phyloP scores from a whole-genome alignment of 2,888 invertebrate genomes.

The Plusia festucae region DNA sequence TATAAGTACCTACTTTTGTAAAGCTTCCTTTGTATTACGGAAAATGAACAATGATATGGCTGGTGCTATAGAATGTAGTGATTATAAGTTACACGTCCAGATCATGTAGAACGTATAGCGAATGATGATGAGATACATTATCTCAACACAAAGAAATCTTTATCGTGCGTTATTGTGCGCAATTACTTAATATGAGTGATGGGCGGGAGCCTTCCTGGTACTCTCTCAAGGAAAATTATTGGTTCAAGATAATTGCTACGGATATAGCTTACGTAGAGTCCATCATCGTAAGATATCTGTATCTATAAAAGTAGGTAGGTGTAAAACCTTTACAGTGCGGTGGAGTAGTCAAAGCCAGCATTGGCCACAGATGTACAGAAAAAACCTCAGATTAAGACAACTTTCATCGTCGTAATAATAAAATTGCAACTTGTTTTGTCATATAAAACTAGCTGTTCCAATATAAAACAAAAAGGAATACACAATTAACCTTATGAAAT shows the following conservation, averaged over 20 bases:
- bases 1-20: background rate
- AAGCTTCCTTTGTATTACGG: background rate
- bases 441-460: background rate
- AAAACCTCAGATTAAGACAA: too few species aligned
- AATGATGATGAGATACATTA: conserved; percentile 62
- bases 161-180: conserved; percentile 4
- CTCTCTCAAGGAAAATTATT: conserved; percentile 1
- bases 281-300: too few species aligned
- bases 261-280: background rate
- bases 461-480: background rate
- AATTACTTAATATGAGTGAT: conserved; percentile 16
- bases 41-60: background rate
- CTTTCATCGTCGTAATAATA: too few species aligned
- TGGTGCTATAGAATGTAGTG: conserved; percentile 24
- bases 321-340: too few species aligned
- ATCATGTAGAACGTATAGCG: conserved; percentile 65
- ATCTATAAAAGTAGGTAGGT: background rate
- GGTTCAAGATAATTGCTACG: background rate
- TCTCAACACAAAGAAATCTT: conserved; percentile 18
- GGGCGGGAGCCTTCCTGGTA: conserved; percentile 12
- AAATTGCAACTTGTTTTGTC: too few species aligned
- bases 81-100: conserved; percentile 63
- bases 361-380: too few species aligned
- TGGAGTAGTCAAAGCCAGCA: too few species aligned
- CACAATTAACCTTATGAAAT: conserved; percentile 8